phyloP scores from a whole-genome alignment of 1,140 invertebrate genomes.

The Palaemon carinicauda region DNA sequence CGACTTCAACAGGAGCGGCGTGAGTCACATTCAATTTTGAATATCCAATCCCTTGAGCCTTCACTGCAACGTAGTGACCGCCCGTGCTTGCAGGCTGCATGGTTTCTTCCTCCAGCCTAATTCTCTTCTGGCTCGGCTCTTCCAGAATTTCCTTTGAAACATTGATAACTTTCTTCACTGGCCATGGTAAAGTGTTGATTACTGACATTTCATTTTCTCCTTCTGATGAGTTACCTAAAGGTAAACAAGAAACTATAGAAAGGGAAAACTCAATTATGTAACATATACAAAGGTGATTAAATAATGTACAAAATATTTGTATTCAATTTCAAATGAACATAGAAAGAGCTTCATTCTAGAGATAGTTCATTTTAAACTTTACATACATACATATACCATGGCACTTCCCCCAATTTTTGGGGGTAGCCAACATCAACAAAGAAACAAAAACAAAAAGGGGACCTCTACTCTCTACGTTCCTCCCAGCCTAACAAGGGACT shows the following conservation, averaged over 20 bases:
- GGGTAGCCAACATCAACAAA: too few species aligned
- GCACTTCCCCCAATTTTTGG: too few species aligned
- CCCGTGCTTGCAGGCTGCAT: not conserved
- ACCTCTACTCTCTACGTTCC: too few species aligned
- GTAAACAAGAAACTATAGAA: not conserved
- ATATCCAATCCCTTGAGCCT: constrained; percentile 28
- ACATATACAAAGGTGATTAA: too few species aligned
- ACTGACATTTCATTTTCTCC: not conserved
- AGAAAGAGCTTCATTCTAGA: too few species aligned
- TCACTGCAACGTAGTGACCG: constrained; percentile 16
- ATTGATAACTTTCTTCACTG: not conserved
- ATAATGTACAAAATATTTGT: too few species aligned
- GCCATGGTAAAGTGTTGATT: constrained; percentile 35
- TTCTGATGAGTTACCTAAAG: not conserved
- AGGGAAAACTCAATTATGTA: too few species aligned
- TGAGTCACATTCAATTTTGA: not conserved
- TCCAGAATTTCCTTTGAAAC: not conserved
- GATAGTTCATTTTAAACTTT: too few species aligned
- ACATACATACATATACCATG: too few species aligned
- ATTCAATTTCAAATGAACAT: too few species aligned
- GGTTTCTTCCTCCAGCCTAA: not conserved
- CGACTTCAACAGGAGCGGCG: not conserved
- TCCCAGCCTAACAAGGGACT: too few species aligned
- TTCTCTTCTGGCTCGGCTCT: constrained; percentile 1
- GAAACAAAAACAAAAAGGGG: too few species aligned